Evolutionary conservation across 1,140 invertebrate species (phyloP), one percentile per base, ranked within the genome.

Genomic region (Chrysoperla carnea): DNA sequence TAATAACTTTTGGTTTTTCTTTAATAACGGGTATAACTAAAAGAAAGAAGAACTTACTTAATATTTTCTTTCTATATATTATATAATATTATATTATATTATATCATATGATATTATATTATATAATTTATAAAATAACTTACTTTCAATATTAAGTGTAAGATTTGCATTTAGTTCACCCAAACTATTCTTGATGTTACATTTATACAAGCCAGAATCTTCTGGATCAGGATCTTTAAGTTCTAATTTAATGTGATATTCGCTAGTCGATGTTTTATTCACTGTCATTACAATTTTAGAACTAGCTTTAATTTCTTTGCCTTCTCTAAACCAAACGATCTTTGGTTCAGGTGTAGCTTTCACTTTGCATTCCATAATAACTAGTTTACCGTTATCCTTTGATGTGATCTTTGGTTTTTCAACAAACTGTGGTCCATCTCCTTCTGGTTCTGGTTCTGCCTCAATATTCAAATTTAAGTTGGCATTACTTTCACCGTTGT

Each of bases 401-500:
- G 94, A 95, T 48, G 84, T 83, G 52, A 95, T 96, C 48, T 79
- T 73, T 12, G 95, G 95, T 63, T 99, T 99, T 60, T 96, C 92
- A 35, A 93, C 78, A 62, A 99, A 99, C n/a, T 86, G 93, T 41
- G 95, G 95, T 9, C 92, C 90, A 54, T 91, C 84, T 11, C 91
- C 91, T 62, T 90, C 84, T 1, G 80, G 81, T 62, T 91, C 87
- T 1, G 84, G 80, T 55, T 90, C 88, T 8, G 86, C 88, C 67
- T 95, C 90, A 59, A 99, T 97, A 63, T 99, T 99, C 38, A 99
- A 67, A 58, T 95, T 97, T 6, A 99, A 71, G 66, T 97, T 98
- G 35, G 95, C 95, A 62, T 96, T 98, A 48, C 89, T 92, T 69
- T 98, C 93, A 40, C 95, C 95, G 59, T 81, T 85, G 61, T 93